Conservation (phyloP, 2,888 invertebrate species). For the Pammene aurita region DNA sequence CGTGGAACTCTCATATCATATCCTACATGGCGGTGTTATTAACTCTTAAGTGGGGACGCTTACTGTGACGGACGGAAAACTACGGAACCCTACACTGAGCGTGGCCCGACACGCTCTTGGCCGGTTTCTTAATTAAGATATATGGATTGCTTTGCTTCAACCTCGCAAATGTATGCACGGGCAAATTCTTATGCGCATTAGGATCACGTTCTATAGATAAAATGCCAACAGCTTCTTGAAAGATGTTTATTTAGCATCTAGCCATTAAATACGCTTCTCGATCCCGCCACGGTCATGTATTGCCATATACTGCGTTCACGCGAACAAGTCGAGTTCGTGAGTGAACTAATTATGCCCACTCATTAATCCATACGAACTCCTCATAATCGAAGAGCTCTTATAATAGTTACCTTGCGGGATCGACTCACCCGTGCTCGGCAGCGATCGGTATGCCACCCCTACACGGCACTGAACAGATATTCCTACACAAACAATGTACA, state of each 20-base stretch:
- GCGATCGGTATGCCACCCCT: too few relatives aligned
- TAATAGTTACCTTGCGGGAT: not conserved
- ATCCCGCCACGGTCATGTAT: not conserved
- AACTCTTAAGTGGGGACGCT: too few relatives aligned
- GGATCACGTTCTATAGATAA: not conserved
- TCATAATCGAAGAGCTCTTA: not conserved
- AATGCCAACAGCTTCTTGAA: not conserved
- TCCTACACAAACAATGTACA: conserved; percentile 24
- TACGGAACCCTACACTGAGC: too few relatives aligned
- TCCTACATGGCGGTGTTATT: too few relatives aligned
- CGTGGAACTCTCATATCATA: too few relatives aligned
- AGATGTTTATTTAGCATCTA: not conserved
- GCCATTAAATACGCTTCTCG: not conserved
- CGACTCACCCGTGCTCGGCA: not conserved
- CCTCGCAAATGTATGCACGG: too few relatives aligned
- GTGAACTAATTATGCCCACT: not conserved
- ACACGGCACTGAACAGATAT: conserved; percentile 17
- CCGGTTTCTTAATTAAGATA: too few relatives aligned
- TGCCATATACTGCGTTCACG: not conserved
- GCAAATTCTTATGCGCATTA: too few relatives aligned
- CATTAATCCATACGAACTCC: not conserved
- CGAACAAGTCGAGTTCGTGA: not conserved
- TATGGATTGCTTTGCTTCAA: too few relatives aligned
- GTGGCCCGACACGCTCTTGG: too few relatives aligned
- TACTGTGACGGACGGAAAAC: too few relatives aligned